phyloP scores from a whole-genome alignment of 2,797 vertebrate genomes.

The Helicolenus hilgendorfi region DNA sequence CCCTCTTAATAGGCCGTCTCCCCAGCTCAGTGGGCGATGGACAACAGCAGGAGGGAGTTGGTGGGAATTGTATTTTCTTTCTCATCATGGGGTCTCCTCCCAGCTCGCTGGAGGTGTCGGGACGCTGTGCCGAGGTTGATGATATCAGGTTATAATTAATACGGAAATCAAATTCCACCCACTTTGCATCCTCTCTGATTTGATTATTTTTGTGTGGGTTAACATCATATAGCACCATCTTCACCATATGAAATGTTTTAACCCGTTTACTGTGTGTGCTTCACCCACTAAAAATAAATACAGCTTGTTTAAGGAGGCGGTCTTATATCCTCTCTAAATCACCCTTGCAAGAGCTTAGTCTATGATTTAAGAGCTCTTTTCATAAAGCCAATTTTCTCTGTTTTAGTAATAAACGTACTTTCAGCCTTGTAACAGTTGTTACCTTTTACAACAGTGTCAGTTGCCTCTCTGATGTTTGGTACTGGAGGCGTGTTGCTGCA shows the following conservation, averaged over 20 bases:
- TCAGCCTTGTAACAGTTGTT: neutral
- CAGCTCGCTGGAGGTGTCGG: conserved; percentile 74
- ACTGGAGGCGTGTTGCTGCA: conserved; percentile 89
- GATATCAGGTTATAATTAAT: conserved; percentile 87
- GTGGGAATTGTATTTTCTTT: conserved; percentile 84
- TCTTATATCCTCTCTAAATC: neutral
- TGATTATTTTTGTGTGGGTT: conserved; percentile 82
- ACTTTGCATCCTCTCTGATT: conserved; percentile 78
- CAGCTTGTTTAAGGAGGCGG: neutral
- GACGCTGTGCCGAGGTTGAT: conserved; percentile 76
- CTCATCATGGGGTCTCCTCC: conserved; percentile 80
- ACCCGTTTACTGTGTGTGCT: conserved; percentile 33
- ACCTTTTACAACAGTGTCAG: conserved; percentile 48
- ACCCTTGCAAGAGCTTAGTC: neutral
- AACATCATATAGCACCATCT: conserved; percentile 62
- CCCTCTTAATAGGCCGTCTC: conserved; percentile 72
- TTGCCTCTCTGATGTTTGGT: conserved; percentile 76
- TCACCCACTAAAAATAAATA: conserved; percentile 19
- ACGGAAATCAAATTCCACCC: conserved; percentile 85
- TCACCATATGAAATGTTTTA: conserved; percentile 42
- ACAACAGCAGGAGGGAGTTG: conserved; percentile 65
- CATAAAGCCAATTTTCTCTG: neutral
- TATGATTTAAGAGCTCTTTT: neutral
- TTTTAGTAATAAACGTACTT: neutral
- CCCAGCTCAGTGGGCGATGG: conserved; percentile 74